Evolutionary conservation across 2,797 vertebrate species (phyloP).

Genomic region (Enteromius treurensis): DNA sequence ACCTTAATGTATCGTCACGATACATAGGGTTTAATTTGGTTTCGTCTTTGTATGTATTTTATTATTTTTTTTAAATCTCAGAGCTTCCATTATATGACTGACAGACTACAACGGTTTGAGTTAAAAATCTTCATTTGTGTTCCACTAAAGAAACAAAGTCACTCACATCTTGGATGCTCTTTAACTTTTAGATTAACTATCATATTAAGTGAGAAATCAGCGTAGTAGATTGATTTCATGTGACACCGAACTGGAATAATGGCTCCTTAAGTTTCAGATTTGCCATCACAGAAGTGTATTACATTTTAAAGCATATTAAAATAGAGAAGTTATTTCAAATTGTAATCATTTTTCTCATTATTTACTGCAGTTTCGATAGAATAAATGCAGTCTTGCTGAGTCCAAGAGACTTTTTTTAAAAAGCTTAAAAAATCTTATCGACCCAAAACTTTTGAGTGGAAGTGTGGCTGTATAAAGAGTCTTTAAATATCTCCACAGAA

Average conservation of each 20-base stretch:
- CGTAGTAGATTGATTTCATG: background rate
- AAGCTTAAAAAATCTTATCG: background rate
- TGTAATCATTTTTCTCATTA: background rate
- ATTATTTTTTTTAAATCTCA: too few relatives aligned
- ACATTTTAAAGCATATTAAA: background rate
- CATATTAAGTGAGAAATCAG: background rate
- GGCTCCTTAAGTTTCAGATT: background rate
- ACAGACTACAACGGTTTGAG: too few relatives aligned
- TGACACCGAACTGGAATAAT: background rate
- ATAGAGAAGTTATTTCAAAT: background rate
- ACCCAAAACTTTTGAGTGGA: background rate
- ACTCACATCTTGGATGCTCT: too few relatives aligned
- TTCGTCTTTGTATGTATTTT: too few relatives aligned
- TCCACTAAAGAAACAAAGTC: too few relatives aligned
- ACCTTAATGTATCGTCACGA: too few relatives aligned
- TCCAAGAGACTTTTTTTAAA: background rate
- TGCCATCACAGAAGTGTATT: background rate
- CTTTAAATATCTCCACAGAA: constrained; percentile 1
- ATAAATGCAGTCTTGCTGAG: constrained; percentile 11
- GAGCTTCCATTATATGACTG: too few relatives aligned
- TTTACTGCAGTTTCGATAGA: background rate
- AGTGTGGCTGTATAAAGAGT: background rate
- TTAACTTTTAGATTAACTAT: too few relatives aligned
- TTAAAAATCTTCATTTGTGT: too few relatives aligned
- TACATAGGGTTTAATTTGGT: too few relatives aligned